Base-by-base conservation (phyloP, 2,888 invertebrate species). In the Calliphora vomitoria region DNA sequence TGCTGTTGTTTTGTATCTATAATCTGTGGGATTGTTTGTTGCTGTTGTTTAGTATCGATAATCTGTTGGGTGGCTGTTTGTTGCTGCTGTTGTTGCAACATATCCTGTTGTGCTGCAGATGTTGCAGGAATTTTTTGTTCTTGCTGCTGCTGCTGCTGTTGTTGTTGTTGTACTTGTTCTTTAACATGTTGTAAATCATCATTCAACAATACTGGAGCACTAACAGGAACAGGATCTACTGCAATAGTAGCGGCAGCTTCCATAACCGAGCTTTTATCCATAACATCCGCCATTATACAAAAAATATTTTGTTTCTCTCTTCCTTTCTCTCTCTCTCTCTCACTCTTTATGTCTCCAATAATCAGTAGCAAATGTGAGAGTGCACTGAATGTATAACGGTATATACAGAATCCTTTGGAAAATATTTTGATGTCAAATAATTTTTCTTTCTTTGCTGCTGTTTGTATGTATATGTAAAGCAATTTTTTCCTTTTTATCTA, bases 251-350 rank as follows among this genome's bases (percentile, higher is more conserved):
- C 89, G 90, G 90, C 92, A 91, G 92, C 92, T 92, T 92, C 90
- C 90, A 91, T 87, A 86, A 90, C 87, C 80, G 91, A 93, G 93
- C 92, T 93, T 93, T 92, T 93, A 91, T 92, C 92, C 91, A 93
- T 90, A 89, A 92, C 91, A 90, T 92, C 92, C 92, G 92, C 92
- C 92, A 92, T 92, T 90, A 90, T 91, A 74, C 5, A 89, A 44
- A 81, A 72, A 68, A 15, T 47, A 38, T 88, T 13, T 66, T 62
- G 18, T 18, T 41, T 74, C 4, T 25, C 66, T 81, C 55, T 71
- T n/a, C 5, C 71, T 71, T 11, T 47, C 47, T 58, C 50, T 75
- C 44, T 50, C 11, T 10, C 5, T 66, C 15, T 47, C 66, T 58
- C 53, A 18, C 35, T 68, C 60, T 89, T 10, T 69, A 62, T 44